phyloP scores from a whole-genome alignment of 2,113 vertebrate species.

The Platichthys flesus region DNA sequence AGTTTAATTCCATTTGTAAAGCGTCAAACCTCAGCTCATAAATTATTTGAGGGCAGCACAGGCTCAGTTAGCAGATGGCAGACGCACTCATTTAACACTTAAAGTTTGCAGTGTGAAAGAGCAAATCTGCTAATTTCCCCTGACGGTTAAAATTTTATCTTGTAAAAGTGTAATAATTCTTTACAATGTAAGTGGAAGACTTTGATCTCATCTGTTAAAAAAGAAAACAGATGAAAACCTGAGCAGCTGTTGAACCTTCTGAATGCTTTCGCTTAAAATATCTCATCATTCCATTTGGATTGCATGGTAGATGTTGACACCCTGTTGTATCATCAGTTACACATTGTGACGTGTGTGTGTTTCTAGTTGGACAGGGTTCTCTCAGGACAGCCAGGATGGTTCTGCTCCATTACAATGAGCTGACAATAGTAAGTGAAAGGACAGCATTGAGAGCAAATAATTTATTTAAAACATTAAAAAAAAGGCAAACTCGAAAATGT shows the following conservation, averaged over 20 bases:
- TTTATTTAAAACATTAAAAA: constrained; percentile 33
- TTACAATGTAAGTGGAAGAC: background rate
- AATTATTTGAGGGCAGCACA: too few species aligned
- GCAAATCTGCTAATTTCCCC: background rate
- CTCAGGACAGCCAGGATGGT: too few species aligned
- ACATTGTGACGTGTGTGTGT: background rate
- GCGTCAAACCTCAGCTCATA: too few species aligned
- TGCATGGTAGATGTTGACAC: background rate
- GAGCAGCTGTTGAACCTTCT: background rate
- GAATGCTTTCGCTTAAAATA: too few species aligned
- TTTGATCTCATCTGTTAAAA: background rate
- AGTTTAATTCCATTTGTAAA: too few species aligned
- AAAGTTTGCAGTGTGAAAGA: too few species aligned
- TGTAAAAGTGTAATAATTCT: background rate
- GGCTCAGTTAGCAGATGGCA: too few species aligned
- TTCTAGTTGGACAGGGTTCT: too few species aligned
- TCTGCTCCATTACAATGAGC: too few species aligned
- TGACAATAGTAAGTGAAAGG: background rate
- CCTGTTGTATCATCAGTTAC: background rate
- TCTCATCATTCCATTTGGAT: background rate
- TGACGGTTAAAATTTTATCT: background rate
- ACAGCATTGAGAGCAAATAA: background rate
- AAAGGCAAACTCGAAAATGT: background rate
- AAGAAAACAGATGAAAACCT: background rate
- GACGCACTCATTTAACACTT: background rate